Conservation (phyloP, 2,797 vertebrate species). For the Poeciliopsis infans region DNA sequence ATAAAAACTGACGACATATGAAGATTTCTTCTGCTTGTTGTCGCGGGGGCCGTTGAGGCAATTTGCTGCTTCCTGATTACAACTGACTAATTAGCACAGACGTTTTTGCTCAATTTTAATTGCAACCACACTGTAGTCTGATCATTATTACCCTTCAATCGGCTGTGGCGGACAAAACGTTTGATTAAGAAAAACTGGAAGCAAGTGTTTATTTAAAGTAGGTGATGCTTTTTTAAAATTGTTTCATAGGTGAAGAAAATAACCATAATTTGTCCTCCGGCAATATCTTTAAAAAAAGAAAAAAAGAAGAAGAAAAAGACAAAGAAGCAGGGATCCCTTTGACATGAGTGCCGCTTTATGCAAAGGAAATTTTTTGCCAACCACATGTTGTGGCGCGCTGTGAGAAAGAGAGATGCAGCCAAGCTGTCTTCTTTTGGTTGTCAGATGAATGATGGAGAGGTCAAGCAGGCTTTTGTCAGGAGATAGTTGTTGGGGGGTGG, state of each 20-base stretch:
- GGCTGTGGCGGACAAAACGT: not conserved
- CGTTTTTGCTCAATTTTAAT: not conserved
- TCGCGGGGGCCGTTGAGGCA: not conserved
- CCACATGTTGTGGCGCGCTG: conserved; percentile 49
- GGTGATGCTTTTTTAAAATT: not conserved
- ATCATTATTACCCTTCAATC: not conserved
- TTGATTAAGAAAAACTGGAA: not conserved
- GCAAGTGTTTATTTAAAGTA: not conserved
- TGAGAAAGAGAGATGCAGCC: conserved; percentile 52
- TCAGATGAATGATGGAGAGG: conserved; percentile 69
- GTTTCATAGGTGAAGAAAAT: not conserved
- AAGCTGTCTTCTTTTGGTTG: conserved; percentile 68
- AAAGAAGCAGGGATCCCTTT: not conserved
- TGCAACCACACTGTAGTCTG: not conserved
- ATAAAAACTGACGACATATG: not conserved
- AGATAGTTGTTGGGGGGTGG: conserved; percentile 32
- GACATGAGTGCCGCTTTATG: conserved; percentile 26
- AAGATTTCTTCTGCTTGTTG: not conserved
- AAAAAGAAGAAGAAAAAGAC: not conserved
- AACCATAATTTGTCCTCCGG: not conserved
- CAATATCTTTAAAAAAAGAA: not conserved
- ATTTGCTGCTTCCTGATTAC: not conserved
- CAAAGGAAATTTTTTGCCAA: conserved; percentile 24
- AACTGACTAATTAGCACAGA: not conserved
- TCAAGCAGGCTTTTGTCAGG: conserved; percentile 76